phyloP scores from a whole-genome alignment of 2,113 vertebrate genomes.

The Hipposideros armiger region DNA sequence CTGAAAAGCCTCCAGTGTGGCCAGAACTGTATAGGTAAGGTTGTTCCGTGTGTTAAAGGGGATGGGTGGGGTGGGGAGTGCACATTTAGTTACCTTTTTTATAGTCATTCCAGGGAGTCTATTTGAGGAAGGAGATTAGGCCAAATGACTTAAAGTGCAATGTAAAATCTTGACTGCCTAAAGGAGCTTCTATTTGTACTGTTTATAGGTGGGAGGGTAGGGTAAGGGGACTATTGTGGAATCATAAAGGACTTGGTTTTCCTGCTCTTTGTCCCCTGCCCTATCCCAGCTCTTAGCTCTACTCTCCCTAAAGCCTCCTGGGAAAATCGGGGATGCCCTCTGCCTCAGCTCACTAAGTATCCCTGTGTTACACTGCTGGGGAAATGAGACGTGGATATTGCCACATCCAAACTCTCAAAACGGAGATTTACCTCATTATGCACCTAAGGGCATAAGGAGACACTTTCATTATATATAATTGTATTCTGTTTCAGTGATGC shows the following conservation, averaged over 20 bases:
- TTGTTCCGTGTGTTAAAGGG: not conserved
- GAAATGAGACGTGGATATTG: not conserved
- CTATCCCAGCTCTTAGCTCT: not conserved
- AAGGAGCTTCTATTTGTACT: not conserved
- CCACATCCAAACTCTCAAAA: not conserved
- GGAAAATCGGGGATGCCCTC: not conserved
- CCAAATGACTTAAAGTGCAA: not conserved
- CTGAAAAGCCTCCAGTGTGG: not conserved
- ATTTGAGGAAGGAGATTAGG: not conserved
- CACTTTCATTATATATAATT: not conserved
- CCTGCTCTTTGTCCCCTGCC: rapidly evolving
- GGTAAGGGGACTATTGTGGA: not conserved
- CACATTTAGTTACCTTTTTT: not conserved
- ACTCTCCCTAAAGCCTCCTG: not conserved
- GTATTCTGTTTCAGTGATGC: not conserved
- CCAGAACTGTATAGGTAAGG: not conserved
- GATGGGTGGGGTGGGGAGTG: not conserved
- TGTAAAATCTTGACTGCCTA: not conserved
- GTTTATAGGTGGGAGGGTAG: too few relatives aligned
- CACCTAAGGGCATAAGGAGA: not conserved
- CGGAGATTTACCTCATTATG: not conserved
- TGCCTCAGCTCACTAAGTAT: too few relatives aligned
- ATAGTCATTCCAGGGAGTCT: not conserved
- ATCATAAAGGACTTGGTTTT: not conserved
- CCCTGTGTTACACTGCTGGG: not conserved